Conservation (phyloP, 1,140 invertebrate species). For the Caligus rogercresseyi region DNA sequence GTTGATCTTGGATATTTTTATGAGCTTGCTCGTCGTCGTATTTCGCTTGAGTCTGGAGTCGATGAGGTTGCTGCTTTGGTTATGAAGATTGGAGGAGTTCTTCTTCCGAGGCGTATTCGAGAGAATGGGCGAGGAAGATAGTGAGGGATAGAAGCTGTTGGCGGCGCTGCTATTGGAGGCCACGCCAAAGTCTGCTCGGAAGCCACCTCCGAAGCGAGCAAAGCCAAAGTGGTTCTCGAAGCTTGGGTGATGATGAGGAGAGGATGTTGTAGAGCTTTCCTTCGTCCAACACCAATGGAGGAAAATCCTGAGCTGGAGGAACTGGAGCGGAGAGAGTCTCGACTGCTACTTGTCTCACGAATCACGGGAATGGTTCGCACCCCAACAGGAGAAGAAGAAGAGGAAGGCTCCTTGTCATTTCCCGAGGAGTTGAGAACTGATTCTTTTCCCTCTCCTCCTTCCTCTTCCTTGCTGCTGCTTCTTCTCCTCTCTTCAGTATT, state of each 20-base stretch:
- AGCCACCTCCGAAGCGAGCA: slow-evolving; percentile 1
- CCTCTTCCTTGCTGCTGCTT: background rate
- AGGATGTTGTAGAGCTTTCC: background rate
- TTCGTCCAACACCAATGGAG: background rate
- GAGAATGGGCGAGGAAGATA: background rate
- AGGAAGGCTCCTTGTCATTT: background rate
- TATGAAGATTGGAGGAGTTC: background rate
- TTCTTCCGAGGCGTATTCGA: background rate
- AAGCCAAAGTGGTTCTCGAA: slow-evolving; percentile 15
- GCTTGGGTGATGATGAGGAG: slow-evolving; percentile 5
- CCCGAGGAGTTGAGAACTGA: background rate
- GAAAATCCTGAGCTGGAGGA: slow-evolving; percentile 13
- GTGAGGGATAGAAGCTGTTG: background rate
- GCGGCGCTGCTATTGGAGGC: background rate
- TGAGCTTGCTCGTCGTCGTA: no score
- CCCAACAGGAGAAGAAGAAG: background rate
- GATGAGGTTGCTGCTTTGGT: background rate
- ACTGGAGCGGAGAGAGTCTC: background rate
- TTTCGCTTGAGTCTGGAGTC: no score
- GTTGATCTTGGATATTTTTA: no score
- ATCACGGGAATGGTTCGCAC: background rate
- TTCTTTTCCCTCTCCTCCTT: background rate
- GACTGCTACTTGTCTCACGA: background rate
- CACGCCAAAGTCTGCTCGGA: slow-evolving; percentile 1
- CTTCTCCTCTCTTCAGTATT: no score